Evolutionary conservation across 1,140 invertebrate species (phyloP), one percentile per base, ranked within the genome.

Genomic region (Drosophila equinoxialis): DNA sequence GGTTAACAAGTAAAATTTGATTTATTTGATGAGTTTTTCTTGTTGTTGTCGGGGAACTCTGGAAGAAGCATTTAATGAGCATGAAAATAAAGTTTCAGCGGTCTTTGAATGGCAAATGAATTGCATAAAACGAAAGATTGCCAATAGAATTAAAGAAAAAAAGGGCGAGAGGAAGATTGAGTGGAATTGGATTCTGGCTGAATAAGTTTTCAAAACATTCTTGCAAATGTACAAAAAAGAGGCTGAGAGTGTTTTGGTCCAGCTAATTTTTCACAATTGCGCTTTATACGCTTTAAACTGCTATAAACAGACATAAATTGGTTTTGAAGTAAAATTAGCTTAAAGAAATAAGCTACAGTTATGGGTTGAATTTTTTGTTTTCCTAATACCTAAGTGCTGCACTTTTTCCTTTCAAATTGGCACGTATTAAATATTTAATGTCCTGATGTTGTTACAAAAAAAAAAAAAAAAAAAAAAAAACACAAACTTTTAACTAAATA

Each of bases 1-100:
- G 79, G 84, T 83, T 89, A 89, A 87, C 84, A 80, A 87, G 83
- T 55, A 79, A 87, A 89, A 87, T 87, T 87, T 89, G 84, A 87
- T 87, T 87, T 87, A 87, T 87, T 87, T 87, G 83, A 89, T 89
- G 79, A 89, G 84, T 87, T 80, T 87, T 71, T 55, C 62, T 69
- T 71, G 73, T 68, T 81, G 76, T 60, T 63, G 72, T 17, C 11
- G 23, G 42, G 59, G 45, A 61, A 10, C 42, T 59, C 10, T 26
- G 41, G 54, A 77, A 77, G 83, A 65, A 65, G 84, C 69, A 68
- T 87, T 86, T 83, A 87, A 87, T 87, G 83, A 87, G 83, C 83
- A 80, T 80, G 66, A 87, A 87, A 87, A 83, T 65, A 66, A 79
- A 79, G 45, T 79, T 51, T 51, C 45, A 51, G 45, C 45, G 45